Percentiles rank a stretch among this genome's conserved stretches.
These are phyloP conservation scores for Chrysopilus asiliformis DNA, from an alignment of 2,888 invertebrate species.

Conservation along the genomic window DNA sequence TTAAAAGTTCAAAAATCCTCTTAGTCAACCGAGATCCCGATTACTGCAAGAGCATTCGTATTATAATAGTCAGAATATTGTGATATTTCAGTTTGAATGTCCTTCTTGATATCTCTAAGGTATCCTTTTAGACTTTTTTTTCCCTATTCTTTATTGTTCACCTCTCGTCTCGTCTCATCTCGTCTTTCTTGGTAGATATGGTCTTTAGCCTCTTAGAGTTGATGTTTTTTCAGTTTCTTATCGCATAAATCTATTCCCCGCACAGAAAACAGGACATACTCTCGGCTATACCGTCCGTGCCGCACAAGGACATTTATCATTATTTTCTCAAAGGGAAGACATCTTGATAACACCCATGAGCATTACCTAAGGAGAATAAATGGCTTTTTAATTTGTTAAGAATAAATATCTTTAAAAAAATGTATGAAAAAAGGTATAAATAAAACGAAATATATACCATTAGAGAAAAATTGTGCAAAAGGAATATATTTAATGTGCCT, in stretches of 20 bases:
- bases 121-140: conserved; percentile 2
- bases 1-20: no score
- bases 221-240: background rate
- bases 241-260: conserved; percentile 7
- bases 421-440: no score
- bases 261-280: conserved; percentile 1
- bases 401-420: conserved; percentile 11
- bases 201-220: no score
- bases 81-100: background rate
- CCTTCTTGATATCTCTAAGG: conserved; percentile 3
- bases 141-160: background rate
- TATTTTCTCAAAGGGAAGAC: conserved; percentile 9
- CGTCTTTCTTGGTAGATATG: no score
- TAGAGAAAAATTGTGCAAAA: no score
- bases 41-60: no score
- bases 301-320: conserved; percentile 7
- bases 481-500: no score
- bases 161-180: background rate
- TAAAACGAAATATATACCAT: no score
- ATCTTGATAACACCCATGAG: conserved; percentile 22
- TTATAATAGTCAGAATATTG: no score
- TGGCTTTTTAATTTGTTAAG: conserved; percentile 34
- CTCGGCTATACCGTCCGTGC: background rate
- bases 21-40: no score
- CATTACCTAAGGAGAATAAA: conserved; percentile 31